Evolutionary conservation across 2,888 invertebrate genomes (phyloP).

Genomic region (Catocala fraxini): DNA sequence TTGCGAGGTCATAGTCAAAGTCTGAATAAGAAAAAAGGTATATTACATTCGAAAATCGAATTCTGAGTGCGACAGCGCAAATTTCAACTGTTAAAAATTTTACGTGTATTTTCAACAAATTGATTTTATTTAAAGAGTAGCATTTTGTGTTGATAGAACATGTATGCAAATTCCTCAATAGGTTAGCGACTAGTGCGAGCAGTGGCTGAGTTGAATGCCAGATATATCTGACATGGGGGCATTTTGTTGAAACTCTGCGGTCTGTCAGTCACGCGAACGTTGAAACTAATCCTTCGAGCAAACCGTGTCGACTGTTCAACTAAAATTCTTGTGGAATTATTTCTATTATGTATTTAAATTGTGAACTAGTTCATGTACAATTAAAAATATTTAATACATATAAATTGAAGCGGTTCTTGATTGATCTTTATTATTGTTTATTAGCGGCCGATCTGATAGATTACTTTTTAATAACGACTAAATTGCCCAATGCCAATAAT

Average conservation of each 20-base stretch:
- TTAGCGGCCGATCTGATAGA: not conserved
- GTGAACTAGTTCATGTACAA: slow-evolving; percentile 22
- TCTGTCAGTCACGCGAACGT: slow-evolving; percentile 47
- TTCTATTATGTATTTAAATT: slow-evolving; percentile 17
- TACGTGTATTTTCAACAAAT: not conserved
- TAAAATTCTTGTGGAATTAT: slow-evolving; percentile 37
- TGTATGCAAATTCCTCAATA: too few species aligned
- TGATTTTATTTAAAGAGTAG: slow-evolving; percentile 4
- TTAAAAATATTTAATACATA: slow-evolving; percentile 14
- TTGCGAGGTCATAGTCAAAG: not conserved
- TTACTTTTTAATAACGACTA: slow-evolving; percentile 25
- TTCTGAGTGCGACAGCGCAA: not conserved
- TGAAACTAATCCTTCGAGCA: slow-evolving; percentile 41
- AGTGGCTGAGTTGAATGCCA: slow-evolving; percentile 31
- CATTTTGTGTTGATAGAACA: too few species aligned
- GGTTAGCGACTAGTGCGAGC: too few species aligned
- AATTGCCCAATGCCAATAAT: slow-evolving; percentile 28
- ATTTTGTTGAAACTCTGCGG: slow-evolving; percentile 55
- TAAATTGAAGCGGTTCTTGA: slow-evolving; percentile 21
- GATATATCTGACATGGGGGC: slow-evolving; percentile 46
- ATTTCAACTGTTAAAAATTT: slow-evolving; percentile 1
- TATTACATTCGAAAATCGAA: too few species aligned
- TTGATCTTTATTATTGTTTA: slow-evolving; percentile 10
- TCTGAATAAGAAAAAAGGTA: not conserved
- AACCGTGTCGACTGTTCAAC: slow-evolving; percentile 34